Base-by-base conservation (phyloP, 1,140 invertebrate genomes). In the Patella vulgata region DNA sequence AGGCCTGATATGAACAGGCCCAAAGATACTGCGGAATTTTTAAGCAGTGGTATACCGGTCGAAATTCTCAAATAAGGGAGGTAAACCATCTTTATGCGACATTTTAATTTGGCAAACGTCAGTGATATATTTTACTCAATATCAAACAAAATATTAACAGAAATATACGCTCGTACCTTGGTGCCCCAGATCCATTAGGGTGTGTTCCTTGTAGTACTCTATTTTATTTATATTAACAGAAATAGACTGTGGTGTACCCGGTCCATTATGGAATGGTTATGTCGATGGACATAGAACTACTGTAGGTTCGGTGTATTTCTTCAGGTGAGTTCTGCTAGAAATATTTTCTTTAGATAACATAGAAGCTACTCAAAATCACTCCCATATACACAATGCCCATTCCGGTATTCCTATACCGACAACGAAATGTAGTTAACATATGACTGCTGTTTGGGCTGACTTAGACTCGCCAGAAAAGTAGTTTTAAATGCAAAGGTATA, bases 181-280 rank as follows among this genome's bases (percentile, higher is more conserved):
- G n/a, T n/a, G n/a, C n/a, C n/a, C n/a, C n/a, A n/a, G n/a, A n/a
- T n/a, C n/a, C n/a, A n/a, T n/a, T n/a, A n/a, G n/a, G n/a, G n/a
- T n/a, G n/a, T n/a, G n/a, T n/a, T n/a, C n/a, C n/a, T n/a, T n/a
- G n/a, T n/a, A n/a, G n/a, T n/a, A n/a, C n/a, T n/a, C n/a, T n/a
- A n/a, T n/a, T n/a, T n/a, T n/a, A n/a, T n/a, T n/a, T n/a, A 11
- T 36, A 36, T 8, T 36, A 70, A 42, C 79, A 92, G 96, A 97
- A 86, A 97, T 98, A 74, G 93, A 97, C 85, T 99, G 96, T 82
- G 93, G 94, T 1, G 89, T 91, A 70, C 94, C 95, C 0, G 94
- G 94, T 4, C 88, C 90, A 23, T 86, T 98, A 1, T 93, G 92
- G 87, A 98, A 98, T 80, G 96, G 96, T 8, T 98, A 95, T 91